These are phyloP conservation scores for Microchrysa polita DNA, from an alignment of 2,888 invertebrate genomes.

Conservation along the genomic window DNA sequence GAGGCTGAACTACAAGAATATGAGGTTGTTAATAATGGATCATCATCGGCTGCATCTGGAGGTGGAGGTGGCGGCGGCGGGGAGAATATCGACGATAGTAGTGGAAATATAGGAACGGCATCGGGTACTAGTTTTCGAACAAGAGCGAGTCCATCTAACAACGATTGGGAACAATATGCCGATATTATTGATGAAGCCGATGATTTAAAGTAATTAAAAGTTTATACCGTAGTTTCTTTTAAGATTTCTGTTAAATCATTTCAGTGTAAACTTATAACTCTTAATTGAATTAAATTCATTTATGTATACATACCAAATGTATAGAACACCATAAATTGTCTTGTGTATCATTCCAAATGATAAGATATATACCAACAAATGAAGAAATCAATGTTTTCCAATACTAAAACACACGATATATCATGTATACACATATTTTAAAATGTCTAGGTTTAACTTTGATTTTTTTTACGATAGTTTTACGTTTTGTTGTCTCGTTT, in stretches of 20 bases:
- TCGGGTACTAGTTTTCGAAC: constrained; percentile 60
- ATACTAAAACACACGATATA: constrained; percentile 21
- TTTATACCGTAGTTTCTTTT: constrained; percentile 66
- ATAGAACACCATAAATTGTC: constrained; percentile 2
- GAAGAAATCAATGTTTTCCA: constrained; percentile 39
- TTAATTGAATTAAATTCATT: background rate
- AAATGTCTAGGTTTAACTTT: background rate
- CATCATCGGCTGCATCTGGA: constrained; percentile 52
- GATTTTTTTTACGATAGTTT: constrained; percentile 4
- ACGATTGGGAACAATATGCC: constrained; percentile 65
- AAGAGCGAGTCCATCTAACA: constrained; percentile 60
- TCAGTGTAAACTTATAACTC: background rate
- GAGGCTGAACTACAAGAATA: constrained; percentile 95
- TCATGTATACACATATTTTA: constrained; percentile 6
- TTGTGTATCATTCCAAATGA: constrained; percentile 27
- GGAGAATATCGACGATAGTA: background rate
- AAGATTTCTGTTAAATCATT: constrained; percentile 51
- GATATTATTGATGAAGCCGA: constrained; percentile 65
- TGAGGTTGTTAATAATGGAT: constrained; percentile 80
- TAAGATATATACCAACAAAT: background rate
- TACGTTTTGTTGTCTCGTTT: background rate
- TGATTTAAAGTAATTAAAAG: constrained; percentile 66
- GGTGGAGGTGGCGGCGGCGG: background rate
- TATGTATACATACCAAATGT: constrained; percentile 3
- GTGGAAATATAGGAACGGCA: constrained; percentile 55